Evolutionary conservation across 2,888 invertebrate species (phyloP).

Genomic region (Linnaemya vulpina): DNA sequence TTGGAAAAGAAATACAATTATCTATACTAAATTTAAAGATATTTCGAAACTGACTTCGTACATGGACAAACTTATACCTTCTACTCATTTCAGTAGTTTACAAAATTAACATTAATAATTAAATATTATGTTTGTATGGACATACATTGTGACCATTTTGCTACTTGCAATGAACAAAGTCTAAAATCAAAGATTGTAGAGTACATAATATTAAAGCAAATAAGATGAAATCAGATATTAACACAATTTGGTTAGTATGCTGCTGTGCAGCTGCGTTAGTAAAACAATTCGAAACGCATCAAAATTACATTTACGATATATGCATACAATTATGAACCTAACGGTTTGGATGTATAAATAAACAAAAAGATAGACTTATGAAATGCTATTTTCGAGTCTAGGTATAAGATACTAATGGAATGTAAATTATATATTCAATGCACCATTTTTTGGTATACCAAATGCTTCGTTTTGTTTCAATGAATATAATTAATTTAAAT

Average conservation of each 20-base stretch:
- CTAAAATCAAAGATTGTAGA: background rate
- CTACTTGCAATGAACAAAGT: background rate
- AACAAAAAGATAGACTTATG: background rate
- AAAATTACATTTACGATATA: background rate
- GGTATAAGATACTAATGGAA: too few species aligned
- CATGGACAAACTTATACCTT: background rate
- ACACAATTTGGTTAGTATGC: background rate
- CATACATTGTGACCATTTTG: background rate
- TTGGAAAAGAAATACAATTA: too few species aligned
- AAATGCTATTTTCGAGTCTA: too few species aligned
- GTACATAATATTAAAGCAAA: constrained; percentile 3
- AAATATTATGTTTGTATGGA: constrained; percentile 10
- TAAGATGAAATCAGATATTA: constrained; percentile 3
- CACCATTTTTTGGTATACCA: too few species aligned
- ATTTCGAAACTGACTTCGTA: background rate
- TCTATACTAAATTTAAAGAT: background rate
- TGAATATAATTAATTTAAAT: too few species aligned
- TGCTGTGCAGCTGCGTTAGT: too few species aligned
- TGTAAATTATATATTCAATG: too few species aligned
- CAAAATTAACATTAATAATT: constrained; percentile 41
- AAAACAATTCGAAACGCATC: background rate
- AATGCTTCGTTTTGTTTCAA: too few species aligned
- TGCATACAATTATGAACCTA: background rate
- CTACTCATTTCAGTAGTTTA: background rate
- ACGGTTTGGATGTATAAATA: background rate